Evolutionary conservation across 2,797 vertebrate genomes (phyloP).

Genomic region (Pangasius larnaudii): DNA sequence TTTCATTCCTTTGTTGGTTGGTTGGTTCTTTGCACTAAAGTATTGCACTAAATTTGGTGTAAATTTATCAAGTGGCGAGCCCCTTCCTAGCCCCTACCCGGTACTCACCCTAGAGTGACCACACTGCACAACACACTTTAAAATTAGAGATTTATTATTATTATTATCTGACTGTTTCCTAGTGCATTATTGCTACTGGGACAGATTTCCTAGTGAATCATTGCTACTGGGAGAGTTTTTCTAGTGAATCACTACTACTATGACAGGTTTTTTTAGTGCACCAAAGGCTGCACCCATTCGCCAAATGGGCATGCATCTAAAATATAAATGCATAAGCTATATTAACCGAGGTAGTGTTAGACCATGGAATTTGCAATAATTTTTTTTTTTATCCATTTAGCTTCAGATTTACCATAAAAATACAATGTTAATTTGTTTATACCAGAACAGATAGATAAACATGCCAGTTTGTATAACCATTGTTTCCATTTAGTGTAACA

Average conservation of each 20-base stretch:
- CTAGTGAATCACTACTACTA: neutral
- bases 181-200: neutral
- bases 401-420: neutral
- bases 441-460: neutral
- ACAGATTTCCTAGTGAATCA: no score
- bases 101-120: neutral
- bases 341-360: neutral
- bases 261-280: neutral
- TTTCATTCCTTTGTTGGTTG: neutral
- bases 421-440: neutral
- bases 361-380: neutral
- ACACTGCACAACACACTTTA: neutral
- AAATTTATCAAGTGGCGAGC: neutral
- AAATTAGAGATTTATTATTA: no score
- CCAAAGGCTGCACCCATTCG: no score
- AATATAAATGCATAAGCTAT: neutral
- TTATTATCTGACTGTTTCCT: neutral
- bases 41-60: neutral
- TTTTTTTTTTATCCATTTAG: neutral
- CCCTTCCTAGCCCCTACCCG: neutral
- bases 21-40: neutral
- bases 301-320: neutral
- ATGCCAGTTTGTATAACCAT: neutral
- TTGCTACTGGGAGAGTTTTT: no score
- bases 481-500: neutral